Evolutionary conservation across 2,113 vertebrate genomes (phyloP), one percentile per base, ranked within the genome.

Genomic region (Eurystomus gularis): DNA sequence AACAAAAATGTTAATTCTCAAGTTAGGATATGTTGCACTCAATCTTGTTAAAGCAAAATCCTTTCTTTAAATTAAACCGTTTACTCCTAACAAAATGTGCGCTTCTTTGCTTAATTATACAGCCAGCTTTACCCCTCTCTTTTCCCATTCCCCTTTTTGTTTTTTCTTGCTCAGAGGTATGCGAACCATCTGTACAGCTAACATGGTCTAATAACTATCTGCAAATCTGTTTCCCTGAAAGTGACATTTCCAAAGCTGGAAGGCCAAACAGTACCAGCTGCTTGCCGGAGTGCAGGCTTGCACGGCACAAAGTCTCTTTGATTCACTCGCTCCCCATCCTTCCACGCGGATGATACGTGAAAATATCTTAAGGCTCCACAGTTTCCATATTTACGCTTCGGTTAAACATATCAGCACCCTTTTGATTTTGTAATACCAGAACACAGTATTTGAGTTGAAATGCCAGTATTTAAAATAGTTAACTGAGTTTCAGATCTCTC

Each of bases 101-200:
- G 31, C 13, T 54, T 14, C 37, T 80, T 82, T 61, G 57, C 70
- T 89, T 82, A 52, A 71, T 72, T 72, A 77, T 28, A 44, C 29
- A 39, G 35, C 20, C 55, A 37, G 48, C 44, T 85, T 69, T 40
- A 55, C 49, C 10, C 19, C 25, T 54, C 72, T 84, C 58, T 80
- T 90, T 44, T 31, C 40, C 44, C 42, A 58, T 35, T 68, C 52
- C 65, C 40, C 26, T 42, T 55, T 55, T 17, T 33, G 39, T 5
- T 54, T 75, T 80, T 25, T 39, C 70, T 82, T 77, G 91, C 86
- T 91, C 78, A 77, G 77, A 95, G 77, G 58, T 37, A 90, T 21
- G 55, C 33, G 87, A 88, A 78, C 70, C 93, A 94, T 95, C 94
- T 96, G 78, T 77, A 62, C 77, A 69, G 25, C 29, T 77, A 88